A percentile compares a stretch with the other conserved stretches of the same genome.
Conservation (phyloP, 2,888 invertebrate genomes). For the Bembecia ichneumoniformis region DNA sequence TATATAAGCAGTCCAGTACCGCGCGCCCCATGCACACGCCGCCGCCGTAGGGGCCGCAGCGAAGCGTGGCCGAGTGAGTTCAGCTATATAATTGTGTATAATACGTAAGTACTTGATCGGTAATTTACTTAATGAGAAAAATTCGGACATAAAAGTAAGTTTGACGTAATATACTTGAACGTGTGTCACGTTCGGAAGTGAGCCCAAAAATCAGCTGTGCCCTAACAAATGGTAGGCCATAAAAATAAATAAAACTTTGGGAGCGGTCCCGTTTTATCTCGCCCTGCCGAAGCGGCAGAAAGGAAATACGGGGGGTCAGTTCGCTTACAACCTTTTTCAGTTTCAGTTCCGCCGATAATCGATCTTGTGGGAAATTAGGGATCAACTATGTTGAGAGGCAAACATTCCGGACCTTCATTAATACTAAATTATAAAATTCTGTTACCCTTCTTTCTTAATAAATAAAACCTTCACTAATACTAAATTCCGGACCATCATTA, state of each 20-base stretch:
- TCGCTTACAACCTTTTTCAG: constrained; percentile 31
- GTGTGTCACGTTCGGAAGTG: constrained; percentile 12
- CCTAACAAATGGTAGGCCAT: constrained; percentile 42
- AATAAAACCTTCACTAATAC: no score
- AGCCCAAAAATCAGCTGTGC: constrained; percentile 33
- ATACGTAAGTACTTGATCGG: no score
- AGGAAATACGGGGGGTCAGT: constrained; percentile 33
- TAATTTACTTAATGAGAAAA: no score
- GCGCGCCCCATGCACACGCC: no score
- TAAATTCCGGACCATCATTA: no score
- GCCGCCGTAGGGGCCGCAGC: no score
- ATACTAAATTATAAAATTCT: no score
- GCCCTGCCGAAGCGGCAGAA: constrained; percentile 26
- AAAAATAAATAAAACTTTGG: constrained; percentile 52
- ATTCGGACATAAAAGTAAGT: neutral
- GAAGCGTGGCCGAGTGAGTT: no score
- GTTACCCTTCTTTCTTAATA: no score
- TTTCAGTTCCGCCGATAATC: constrained; percentile 33
- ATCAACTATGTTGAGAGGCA: neutral
- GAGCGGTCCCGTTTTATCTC: constrained; percentile 34
- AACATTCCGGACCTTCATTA: no score
- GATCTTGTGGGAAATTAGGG: constrained; percentile 35
- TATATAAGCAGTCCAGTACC: no score
- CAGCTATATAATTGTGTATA: no score
- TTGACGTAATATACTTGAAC: neutral